A percentile compares a stretch with the other conserved stretches of the same genome.
Conservation (phyloP, 2,888 invertebrate genomes). For the Athalia circularis region DNA sequence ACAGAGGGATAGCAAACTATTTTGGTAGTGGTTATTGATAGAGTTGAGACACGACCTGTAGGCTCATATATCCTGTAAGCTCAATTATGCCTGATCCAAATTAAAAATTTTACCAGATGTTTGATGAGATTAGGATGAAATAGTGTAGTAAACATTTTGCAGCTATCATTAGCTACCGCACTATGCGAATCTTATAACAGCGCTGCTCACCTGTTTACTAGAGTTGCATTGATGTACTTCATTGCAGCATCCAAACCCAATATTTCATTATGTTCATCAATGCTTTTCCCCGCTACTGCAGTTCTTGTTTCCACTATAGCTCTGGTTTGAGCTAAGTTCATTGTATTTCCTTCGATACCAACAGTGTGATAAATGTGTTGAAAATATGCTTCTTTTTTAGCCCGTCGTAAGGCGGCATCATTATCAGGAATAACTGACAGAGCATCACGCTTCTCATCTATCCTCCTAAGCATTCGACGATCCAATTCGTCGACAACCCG, state of each 20-base stretch:
- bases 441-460: conserved; percentile 90
- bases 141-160: neutral
- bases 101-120: too few species aligned
- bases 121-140: too few species aligned
- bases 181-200: conserved; percentile 18
- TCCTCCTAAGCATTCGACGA: conserved; percentile 82
- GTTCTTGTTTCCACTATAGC: conserved; percentile 93
- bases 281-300: conserved; percentile 92
- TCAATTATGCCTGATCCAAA: too few species aligned
- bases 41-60: too few species aligned
- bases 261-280: conserved; percentile 98
- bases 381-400: conserved; percentile 96
- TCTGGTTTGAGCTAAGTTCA: conserved; percentile 94
- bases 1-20: too few species aligned
- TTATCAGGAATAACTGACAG: conserved; percentile 88
- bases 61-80: too few species aligned
- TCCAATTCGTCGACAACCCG: conserved; percentile 94
- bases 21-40: too few species aligned
- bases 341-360: conserved; percentile 98
- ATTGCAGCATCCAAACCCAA: conserved; percentile 95
- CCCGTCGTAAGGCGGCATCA: conserved; percentile 87
- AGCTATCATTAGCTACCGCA: neutral
- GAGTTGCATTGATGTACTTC: conserved; percentile 91
- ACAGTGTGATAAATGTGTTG: conserved; percentile 98
- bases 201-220: conserved; percentile 79